These are phyloP conservation scores for Drosophila littoralis DNA, from an alignment of 1,140 invertebrate genomes.

Conservation along the genomic window DNA sequence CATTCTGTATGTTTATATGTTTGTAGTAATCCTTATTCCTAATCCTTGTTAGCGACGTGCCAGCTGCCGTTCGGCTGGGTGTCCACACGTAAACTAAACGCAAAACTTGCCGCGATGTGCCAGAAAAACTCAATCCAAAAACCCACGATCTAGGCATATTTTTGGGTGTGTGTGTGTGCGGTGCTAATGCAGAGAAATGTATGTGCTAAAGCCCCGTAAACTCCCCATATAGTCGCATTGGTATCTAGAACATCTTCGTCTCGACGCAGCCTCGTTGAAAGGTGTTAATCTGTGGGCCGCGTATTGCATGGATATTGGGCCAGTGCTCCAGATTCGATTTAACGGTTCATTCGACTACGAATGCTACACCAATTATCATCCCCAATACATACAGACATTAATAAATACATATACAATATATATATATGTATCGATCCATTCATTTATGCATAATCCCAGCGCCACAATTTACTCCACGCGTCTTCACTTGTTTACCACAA, in stretches of 20 bases:
- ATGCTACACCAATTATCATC: slow-evolving; percentile 67
- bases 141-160: slow-evolving; percentile 9
- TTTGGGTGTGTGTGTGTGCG: neutral
- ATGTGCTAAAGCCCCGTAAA: slow-evolving; percentile 6
- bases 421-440: slow-evolving; percentile 47
- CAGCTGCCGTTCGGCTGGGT: slow-evolving; percentile 52
- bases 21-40: slow-evolving; percentile 9
- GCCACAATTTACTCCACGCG: neutral
- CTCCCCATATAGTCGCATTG: neutral
- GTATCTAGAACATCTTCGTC: slow-evolving; percentile 70
- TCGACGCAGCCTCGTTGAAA: slow-evolving; percentile 47
- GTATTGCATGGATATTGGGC: slow-evolving; percentile 63
- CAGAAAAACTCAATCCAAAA: slow-evolving; percentile 59
- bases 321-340: slow-evolving; percentile 74
- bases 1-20: slow-evolving; percentile 38
- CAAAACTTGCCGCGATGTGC: slow-evolving; percentile 28
- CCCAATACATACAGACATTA: slow-evolving; percentile 33
- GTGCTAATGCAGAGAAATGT: slow-evolving; percentile 65
- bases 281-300: slow-evolving; percentile 69
- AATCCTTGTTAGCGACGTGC: slow-evolving; percentile 10
- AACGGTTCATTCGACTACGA: slow-evolving; percentile 73
- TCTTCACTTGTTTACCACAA: slow-evolving; percentile 50
- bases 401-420: slow-evolving; percentile 43
- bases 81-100: slow-evolving; percentile 57
- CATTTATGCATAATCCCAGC: slow-evolving; percentile 62